Evolutionary conservation across 2,797 vertebrate species (phyloP).

Genomic region (Aeoliscus strigatus): DNA sequence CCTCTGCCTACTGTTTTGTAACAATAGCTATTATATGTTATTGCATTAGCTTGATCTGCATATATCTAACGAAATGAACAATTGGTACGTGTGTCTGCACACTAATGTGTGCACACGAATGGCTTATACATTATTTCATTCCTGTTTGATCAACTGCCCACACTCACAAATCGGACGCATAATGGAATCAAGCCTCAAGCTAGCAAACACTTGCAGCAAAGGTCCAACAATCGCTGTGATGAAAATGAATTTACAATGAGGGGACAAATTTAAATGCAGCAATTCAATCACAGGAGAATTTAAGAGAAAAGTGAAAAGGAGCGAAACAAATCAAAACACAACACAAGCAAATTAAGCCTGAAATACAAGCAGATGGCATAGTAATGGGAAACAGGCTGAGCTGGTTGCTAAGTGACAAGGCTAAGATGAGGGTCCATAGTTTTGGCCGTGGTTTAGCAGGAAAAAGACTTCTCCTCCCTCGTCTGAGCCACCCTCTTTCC

Average conservation of each 20-base stretch:
- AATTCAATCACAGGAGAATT: conserved; percentile 60
- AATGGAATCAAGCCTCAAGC: conserved; percentile 25
- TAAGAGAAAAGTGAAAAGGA: conserved; percentile 53
- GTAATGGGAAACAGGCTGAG: conserved; percentile 75
- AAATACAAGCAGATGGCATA: conserved; percentile 69
- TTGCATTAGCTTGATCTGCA: too few relatives aligned
- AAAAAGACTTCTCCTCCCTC: conserved; percentile 71
- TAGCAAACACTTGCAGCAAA: conserved; percentile 33
- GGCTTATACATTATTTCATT: conserved; percentile 34
- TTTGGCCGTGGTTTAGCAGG: conserved; percentile 67
- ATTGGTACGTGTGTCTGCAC: too few relatives aligned
- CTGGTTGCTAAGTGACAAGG: conserved; percentile 76
- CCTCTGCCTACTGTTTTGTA: too few relatives aligned
- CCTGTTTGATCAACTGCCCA: conserved; percentile 20
- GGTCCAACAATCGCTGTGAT: conserved; percentile 37
- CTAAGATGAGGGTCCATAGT: conserved; percentile 68
- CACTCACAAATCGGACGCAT: conserved; percentile 42
- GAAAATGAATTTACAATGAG: conserved; percentile 57
- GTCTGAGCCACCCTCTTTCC: conserved; percentile 62
- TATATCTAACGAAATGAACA: too few relatives aligned
- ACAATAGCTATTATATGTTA: too few relatives aligned
- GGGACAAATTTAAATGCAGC: conserved; percentile 38
- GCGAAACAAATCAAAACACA: conserved; percentile 70
- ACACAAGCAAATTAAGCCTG: conserved; percentile 38
- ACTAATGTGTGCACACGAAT: too few relatives aligned